A percentile compares a stretch with the other conserved stretches of the same genome.
Evolutionary conservation across 2,797 vertebrate genomes (phyloP).

Genomic region (Fratercula arctica): DNA sequence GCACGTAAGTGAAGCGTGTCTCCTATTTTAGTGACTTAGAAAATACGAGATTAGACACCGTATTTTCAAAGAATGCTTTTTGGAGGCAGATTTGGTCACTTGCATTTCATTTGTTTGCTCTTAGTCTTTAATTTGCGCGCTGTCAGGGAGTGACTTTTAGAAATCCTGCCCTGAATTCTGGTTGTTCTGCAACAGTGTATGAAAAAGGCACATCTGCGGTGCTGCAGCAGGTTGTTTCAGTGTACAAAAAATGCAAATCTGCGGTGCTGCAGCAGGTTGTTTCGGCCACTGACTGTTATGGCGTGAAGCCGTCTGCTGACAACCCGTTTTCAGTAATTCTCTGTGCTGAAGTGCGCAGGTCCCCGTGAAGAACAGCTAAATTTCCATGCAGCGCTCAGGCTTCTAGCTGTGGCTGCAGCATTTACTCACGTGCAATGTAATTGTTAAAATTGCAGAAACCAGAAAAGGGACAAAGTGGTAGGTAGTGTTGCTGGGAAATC

Average conservation of each 20-base stretch:
- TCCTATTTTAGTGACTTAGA: not conserved
- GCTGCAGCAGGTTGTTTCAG: not conserved
- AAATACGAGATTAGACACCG: rapidly evolving
- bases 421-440: not conserved
- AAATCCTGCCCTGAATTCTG: not conserved
- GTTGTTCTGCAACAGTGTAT: not conserved
- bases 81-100: not conserved
- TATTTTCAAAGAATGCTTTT: not conserved
- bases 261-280: not conserved
- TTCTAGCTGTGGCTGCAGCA: not conserved
- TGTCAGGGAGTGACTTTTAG: no score
- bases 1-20: rapidly evolving
- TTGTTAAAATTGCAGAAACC: not conserved
- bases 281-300: no score
- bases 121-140: not conserved
- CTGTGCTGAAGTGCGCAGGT: not conserved
- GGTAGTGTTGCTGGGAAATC: no score
- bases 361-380: not conserved
- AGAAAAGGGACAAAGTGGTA: no score
- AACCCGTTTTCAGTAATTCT: not conserved
- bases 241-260: rapidly evolving
- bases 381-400: not conserved
- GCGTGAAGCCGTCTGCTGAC: not conserved
- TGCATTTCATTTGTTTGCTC: not conserved
- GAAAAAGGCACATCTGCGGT: not conserved